phyloP scores from a whole-genome alignment of 2,888 invertebrate genomes.

The Tinea trinotella region DNA sequence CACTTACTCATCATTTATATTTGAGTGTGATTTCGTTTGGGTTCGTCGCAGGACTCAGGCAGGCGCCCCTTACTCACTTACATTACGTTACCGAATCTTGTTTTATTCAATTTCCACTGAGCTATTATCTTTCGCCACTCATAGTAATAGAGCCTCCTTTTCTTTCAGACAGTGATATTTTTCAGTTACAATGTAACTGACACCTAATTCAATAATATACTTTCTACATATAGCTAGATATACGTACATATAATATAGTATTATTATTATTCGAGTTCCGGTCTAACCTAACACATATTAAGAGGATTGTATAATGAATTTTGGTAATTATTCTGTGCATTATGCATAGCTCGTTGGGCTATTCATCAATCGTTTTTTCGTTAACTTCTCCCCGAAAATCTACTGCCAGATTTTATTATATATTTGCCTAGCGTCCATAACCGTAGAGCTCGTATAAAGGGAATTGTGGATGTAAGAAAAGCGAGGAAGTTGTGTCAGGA shows the following conservation, averaged over 20 bases:
- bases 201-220: neutral
- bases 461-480: too few species aligned
- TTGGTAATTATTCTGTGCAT: constrained; percentile 50
- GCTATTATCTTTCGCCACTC: constrained; percentile 54
- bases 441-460: too few species aligned
- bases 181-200: constrained; percentile 1
- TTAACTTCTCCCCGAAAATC: too few species aligned
- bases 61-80: constrained; percentile 48
- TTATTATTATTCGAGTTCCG: neutral
- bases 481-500: too few species aligned
- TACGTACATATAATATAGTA: neutral
- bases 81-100: constrained; percentile 54
- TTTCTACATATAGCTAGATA: neutral
- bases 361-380: constrained; percentile 40
- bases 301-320: constrained; percentile 54
- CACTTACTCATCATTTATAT: constrained; percentile 67
- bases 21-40: constrained; percentile 65
- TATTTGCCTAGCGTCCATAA: too few species aligned
- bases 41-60: constrained; percentile 44
- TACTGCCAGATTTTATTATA: too few species aligned
- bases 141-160: constrained; percentile 45
- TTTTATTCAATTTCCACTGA: constrained; percentile 53
- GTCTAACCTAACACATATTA: neutral
- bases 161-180: constrained; percentile 20
- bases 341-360: constrained; percentile 30